Evolutionary conservation across 2,113 vertebrate species (phyloP).

Genomic region (Oriolus oriolus): DNA sequence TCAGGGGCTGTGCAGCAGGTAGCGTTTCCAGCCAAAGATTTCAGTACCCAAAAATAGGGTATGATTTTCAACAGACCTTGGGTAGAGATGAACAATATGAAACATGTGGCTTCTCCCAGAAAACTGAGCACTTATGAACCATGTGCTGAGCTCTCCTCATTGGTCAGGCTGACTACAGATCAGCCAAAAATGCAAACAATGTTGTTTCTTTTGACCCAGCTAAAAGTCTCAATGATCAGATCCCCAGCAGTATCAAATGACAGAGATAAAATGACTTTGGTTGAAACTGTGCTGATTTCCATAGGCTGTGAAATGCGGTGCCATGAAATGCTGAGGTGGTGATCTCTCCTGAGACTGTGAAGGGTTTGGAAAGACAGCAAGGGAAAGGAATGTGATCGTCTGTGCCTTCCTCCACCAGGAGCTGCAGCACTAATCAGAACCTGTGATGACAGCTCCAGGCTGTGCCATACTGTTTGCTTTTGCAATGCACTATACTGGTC

Average conservation of each 20-base stretch:
- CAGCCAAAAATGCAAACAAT: not conserved
- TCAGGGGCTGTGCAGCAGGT: not conserved
- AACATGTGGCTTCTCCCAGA: not conserved
- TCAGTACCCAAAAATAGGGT: not conserved
- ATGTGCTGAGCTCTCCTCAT: not conserved
- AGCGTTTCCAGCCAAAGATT: not conserved
- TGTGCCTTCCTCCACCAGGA: not conserved
- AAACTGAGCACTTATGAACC: not conserved
- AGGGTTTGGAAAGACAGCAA: not conserved
- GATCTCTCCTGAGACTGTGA: not conserved
- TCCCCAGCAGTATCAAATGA: not conserved
- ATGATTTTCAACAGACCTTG: not conserved
- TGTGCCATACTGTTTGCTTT: not conserved
- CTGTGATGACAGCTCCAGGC: not conserved
- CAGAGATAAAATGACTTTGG: not conserved
- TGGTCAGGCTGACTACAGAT: not conserved
- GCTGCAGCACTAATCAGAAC: not conserved
- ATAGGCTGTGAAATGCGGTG: rapidly evolving
- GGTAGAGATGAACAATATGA: not conserved
- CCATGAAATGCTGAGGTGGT: not conserved
- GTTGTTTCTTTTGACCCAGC: not conserved
- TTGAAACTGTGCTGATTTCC: not conserved
- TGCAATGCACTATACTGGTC: not conserved
- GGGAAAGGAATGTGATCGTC: not conserved
- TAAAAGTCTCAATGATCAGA: not conserved